Evolutionary conservation across 2,888 invertebrate species (phyloP).

Genomic region (Drosophila cracens): DNA sequence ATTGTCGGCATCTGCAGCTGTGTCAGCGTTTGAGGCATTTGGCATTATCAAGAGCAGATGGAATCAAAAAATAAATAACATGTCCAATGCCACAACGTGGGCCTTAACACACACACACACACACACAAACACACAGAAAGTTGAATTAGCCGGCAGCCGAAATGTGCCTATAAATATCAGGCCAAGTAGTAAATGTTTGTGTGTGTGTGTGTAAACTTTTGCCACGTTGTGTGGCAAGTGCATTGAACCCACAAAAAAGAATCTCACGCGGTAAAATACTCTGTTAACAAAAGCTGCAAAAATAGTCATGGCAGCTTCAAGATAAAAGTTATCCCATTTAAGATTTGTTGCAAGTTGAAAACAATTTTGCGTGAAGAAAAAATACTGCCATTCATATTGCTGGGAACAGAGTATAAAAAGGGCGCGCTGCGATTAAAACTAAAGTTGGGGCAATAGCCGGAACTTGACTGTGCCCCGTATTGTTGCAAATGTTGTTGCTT

Average conservation of each 20-base stretch:
- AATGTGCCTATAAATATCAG: constrained; percentile 62
- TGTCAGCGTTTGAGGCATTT: constrained; percentile 51
- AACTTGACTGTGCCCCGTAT: constrained; percentile 56
- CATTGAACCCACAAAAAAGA: constrained; percentile 65
- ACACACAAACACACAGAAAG: constrained; percentile 38
- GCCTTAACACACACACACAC: constrained; percentile 24
- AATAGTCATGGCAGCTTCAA: not conserved
- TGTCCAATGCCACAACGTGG: constrained; percentile 66
- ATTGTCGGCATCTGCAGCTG: constrained; percentile 24
- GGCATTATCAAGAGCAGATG: constrained; percentile 69
- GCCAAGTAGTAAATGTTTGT: constrained; percentile 25
- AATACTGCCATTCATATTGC: not conserved
- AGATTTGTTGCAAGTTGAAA: not conserved
- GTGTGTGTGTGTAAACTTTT: constrained; percentile 48
- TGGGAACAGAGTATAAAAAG: constrained; percentile 33
- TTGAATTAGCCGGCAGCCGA: constrained; percentile 58
- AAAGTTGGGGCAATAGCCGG: constrained; percentile 58
- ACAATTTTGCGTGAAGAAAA: not conserved
- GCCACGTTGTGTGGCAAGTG: constrained; percentile 65
- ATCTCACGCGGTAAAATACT: not conserved
- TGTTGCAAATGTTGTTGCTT: constrained; percentile 52
- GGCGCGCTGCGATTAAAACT: constrained; percentile 46
- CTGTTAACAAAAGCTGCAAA: not conserved
- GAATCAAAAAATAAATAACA: constrained; percentile 25
- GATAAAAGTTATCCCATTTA: not conserved